Evolutionary conservation across 1,140 invertebrate genomes (phyloP).

Genomic region (Cydia splendana): DNA sequence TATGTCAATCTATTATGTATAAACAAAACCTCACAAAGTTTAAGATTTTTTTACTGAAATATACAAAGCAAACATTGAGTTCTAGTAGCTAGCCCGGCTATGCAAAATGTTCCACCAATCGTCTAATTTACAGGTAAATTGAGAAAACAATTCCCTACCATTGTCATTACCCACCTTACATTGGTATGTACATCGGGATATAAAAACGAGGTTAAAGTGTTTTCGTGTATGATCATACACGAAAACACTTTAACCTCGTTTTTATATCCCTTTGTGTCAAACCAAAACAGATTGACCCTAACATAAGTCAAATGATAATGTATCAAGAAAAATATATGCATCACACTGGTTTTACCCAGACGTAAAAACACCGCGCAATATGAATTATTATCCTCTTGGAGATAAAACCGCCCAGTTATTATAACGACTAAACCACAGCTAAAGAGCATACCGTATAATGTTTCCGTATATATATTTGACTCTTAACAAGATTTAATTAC

Average conservation of each 20-base stretch:
- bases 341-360: constrained; percentile 25
- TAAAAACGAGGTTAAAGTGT: no score
- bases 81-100: no score
- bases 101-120: no score
- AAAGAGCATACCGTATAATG: no score
- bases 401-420: neutral
- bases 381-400: neutral
- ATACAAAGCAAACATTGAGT: no score
- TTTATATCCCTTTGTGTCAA: neutral
- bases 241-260: neutral
- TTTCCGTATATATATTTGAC: no score
- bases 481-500: no score
- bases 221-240: neutral
- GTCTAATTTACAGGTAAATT: constrained; percentile 26
- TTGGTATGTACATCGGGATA: no score
- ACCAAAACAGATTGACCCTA: neutral
- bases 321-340: neutral
- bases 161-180: neutral
- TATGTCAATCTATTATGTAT: no score
- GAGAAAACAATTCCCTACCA: constrained; percentile 30
- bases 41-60: no score
- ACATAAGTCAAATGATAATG: neutral
- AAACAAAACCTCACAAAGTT: no score
- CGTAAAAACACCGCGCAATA: neutral
- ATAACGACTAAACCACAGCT: neutral